A percentile compares a stretch with the other conserved stretches of the same genome.
These are phyloP conservation scores for Platichthys stellatus DNA, from an alignment of 2,113 vertebrate genomes.

Conservation along the genomic window DNA sequence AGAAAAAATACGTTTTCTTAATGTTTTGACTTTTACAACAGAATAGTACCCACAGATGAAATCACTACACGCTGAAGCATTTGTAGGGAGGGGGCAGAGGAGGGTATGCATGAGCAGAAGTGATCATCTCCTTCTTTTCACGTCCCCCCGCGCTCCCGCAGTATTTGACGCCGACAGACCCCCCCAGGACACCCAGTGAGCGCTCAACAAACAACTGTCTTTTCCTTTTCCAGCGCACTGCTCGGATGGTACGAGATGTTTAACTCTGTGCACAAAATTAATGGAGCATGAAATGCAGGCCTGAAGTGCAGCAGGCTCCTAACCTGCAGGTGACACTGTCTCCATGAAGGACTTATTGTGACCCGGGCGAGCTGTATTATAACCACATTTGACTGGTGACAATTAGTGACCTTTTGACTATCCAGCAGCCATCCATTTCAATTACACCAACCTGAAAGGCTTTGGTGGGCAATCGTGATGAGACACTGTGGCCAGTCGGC, in stretches of 20 bases:
- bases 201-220: conserved; percentile 60
- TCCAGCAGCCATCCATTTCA: conserved; percentile 77
- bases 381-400: conserved; percentile 82
- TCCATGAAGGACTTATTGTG: conserved; percentile 65
- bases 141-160: background rate
- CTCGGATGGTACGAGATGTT: conserved; percentile 61
- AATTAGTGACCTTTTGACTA: conserved; percentile 81
- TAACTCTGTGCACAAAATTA: conserved; percentile 70
- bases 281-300: conserved; percentile 76
- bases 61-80: background rate
- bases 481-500: conserved; percentile 28
- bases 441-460: conserved; percentile 60
- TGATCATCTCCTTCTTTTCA: conserved; percentile 37
- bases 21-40: background rate
- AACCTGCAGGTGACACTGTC: conserved; percentile 74
- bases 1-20: background rate
- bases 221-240: conserved; percentile 28
- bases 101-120: conserved; percentile 6
- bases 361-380: conserved; percentile 71
- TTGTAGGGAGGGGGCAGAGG: background rate
- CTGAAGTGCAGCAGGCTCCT: conserved; percentile 73
- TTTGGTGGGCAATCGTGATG: conserved; percentile 32
- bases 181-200: conserved; percentile 46
- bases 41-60: background rate
- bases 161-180: conserved; percentile 45